Percentiles rank a stretch among this genome's conserved stretches.
phyloP scores from a whole-genome alignment of 2,888 invertebrate species.

The Kuschelorhynchus macadamiae region DNA sequence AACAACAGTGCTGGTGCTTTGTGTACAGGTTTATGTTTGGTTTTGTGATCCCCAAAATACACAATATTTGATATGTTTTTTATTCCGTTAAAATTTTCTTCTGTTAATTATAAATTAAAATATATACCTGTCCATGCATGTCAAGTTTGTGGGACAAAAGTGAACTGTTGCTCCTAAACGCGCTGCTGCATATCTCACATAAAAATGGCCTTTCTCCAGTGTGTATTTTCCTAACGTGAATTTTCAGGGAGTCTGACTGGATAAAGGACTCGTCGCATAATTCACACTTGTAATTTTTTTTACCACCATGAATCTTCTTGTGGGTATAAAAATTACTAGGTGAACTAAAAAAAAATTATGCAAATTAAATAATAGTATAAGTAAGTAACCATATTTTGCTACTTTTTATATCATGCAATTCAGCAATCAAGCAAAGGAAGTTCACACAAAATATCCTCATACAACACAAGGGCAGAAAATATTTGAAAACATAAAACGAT shows the following conservation, averaged over 20 bases:
- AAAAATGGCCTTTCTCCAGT: conserved; percentile 30
- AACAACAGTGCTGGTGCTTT: too few species aligned
- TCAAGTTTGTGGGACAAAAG: conserved; percentile 25
- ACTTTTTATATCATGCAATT: too few species aligned
- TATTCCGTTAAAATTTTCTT: too few species aligned
- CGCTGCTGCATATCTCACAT: conserved; percentile 36
- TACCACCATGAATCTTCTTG: conserved; percentile 23
- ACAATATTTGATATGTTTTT: too few species aligned
- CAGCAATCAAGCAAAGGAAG: too few species aligned
- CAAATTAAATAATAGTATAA: not conserved
- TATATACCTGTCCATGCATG: conserved; percentile 31
- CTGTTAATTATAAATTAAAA: too few species aligned
- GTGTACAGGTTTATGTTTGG: too few species aligned
- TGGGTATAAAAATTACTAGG: conserved; percentile 29
- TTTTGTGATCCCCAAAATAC: too few species aligned
- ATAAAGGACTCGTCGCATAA: conserved; percentile 23
- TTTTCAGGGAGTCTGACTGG: conserved; percentile 18
- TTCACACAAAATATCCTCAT: too few species aligned
- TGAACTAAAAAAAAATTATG: conserved; percentile 13
- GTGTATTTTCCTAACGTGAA: conserved; percentile 29
- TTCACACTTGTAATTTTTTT: conserved; percentile 26
- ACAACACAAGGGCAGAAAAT: too few species aligned
- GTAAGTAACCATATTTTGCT: too few species aligned
- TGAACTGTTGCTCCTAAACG: conserved; percentile 18
- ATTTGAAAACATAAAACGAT: too few species aligned